Evolutionary conservation across 2,113 vertebrate genomes (phyloP).

Genomic region (Syrrhaptes paradoxus): DNA sequence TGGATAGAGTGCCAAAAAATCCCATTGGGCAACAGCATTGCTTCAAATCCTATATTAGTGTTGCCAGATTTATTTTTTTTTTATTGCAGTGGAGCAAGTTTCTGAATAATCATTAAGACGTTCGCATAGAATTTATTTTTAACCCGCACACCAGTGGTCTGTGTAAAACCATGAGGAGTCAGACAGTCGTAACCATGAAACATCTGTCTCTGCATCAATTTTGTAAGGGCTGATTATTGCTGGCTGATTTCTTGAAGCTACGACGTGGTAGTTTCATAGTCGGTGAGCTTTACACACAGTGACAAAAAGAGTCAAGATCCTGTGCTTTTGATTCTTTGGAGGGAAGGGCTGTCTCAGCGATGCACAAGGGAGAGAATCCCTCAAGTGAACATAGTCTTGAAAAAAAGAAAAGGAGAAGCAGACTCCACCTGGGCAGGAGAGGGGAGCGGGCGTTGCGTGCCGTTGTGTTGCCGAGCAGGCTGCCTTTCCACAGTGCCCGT

Average conservation of each 20-base stretch:
- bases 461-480: not conserved
- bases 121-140: conserved; percentile 1
- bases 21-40: conserved; percentile 36
- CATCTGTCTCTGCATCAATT: not conserved
- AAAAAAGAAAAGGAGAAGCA: not conserved
- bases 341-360: not conserved
- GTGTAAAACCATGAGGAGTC: not conserved
- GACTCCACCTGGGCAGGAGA: not conserved
- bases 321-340: not conserved
- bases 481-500: too few species aligned
- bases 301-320: not conserved
- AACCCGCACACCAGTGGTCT: not conserved
- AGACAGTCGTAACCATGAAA: not conserved
- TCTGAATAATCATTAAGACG: not conserved
- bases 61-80: conserved; percentile 2
- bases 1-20: conserved; percentile 5
- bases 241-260: not conserved
- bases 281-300: not conserved
- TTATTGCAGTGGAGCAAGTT: not conserved
- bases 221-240: not conserved
- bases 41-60: not conserved
- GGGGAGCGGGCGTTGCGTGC: too few species aligned
- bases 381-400: not conserved
- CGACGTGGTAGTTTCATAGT: not conserved
- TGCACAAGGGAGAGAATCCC: not conserved